A percentile compares a stretch with the other conserved stretches of the same genome.
These are phyloP conservation scores for Muraenolepis orangiensis DNA, from an alignment of 2,797 vertebrate genomes.

Conservation along the genomic window DNA sequence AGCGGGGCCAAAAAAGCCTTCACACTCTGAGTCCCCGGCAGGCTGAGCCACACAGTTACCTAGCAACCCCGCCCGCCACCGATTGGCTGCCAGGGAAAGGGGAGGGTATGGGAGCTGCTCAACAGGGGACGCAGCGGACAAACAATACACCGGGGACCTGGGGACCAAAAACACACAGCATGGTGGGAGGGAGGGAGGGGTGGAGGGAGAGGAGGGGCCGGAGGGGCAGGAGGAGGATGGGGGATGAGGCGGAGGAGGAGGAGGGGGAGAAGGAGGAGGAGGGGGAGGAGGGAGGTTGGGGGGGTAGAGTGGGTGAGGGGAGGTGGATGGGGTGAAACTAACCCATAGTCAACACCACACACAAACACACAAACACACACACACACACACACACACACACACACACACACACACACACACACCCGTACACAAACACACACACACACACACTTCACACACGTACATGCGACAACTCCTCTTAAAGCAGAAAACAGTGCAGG, in stretches of 20 bases:
- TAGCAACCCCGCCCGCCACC: conserved; percentile 94
- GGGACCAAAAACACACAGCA: conserved; percentile 88
- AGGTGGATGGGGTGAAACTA: too few relatives aligned
- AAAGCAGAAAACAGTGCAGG: neutral
- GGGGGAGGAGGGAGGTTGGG: too few relatives aligned
- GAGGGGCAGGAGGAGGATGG: conserved; percentile 73
- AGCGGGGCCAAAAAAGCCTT: conserved; percentile 96
- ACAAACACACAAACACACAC: too few relatives aligned
- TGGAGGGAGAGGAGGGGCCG: conserved; percentile 45
- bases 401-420: neutral
- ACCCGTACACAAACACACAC: too few relatives aligned
- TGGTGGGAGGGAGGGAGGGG: conserved; percentile 39
- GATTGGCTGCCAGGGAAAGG: conserved; percentile 88
- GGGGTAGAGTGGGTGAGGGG: too few relatives aligned
- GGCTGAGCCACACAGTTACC: conserved; percentile 92
- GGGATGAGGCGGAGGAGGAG: conserved; percentile 58
- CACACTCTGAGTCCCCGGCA: conserved; percentile 94
- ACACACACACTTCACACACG: too few relatives aligned
- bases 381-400: too few relatives aligned
- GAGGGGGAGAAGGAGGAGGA: conserved; percentile 47
- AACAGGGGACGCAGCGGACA: conserved; percentile 87
- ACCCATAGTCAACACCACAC: too few relatives aligned
- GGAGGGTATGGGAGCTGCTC: conserved; percentile 89
- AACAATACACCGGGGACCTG: conserved; percentile 96
- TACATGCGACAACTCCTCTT: neutral